Evolutionary conservation across 2,113 vertebrate species (phyloP).

Genomic region (Anoplopoma fimbria): DNA sequence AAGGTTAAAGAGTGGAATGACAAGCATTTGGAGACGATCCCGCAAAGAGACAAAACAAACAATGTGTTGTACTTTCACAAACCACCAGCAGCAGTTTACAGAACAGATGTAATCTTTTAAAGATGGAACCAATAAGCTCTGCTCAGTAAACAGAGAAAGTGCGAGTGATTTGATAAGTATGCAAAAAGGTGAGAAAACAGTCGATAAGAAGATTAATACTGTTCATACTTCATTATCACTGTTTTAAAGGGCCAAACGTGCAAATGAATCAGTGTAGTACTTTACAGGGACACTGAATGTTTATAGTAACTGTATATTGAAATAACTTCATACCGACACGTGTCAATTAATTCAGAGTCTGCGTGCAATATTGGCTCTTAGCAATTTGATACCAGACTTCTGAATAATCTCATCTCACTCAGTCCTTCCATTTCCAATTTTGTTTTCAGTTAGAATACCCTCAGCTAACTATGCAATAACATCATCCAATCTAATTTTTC

Average conservation of each 20-base stretch:
- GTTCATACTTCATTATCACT: slow-evolving; percentile 9
- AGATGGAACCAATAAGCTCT: slow-evolving; percentile 39
- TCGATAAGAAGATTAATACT: slow-evolving; percentile 9
- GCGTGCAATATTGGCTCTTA: neutral
- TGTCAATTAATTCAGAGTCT: neutral
- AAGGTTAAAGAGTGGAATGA: slow-evolving; percentile 26
- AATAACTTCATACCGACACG: neutral
- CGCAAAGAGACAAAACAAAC: neutral
- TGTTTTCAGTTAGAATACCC: no score
- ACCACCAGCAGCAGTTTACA: neutral
- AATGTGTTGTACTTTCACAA: neutral
- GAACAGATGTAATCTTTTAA: slow-evolving; percentile 9
- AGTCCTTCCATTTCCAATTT: neutral
- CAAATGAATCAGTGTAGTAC: neutral
- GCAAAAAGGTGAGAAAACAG: slow-evolving; percentile 5
- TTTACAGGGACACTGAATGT: neutral
- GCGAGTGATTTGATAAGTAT: neutral
- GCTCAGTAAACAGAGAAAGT: slow-evolving; percentile 43
- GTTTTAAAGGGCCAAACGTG: neutral
- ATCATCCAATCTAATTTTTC: no score
- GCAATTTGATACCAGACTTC: neutral
- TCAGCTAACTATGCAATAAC: no score
- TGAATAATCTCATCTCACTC: neutral
- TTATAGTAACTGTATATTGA: neutral
- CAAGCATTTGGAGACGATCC: neutral